Base-by-base conservation (phyloP, 92 coral and sea anemone genomes). In the Phenganax stokvisi region DNA sequence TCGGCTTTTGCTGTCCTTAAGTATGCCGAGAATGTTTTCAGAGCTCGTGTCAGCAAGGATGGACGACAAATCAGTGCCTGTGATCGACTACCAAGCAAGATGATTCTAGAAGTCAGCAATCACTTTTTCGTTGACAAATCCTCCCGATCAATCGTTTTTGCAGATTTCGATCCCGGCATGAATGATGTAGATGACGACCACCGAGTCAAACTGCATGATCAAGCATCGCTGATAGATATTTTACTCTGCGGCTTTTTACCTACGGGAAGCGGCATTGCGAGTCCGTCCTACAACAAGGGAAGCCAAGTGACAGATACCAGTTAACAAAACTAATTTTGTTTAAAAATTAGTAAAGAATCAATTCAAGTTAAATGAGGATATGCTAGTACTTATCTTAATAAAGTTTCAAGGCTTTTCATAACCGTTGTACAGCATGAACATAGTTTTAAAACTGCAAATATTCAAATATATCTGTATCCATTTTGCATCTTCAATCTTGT, bases 201-300 rank as follows among this genome's bases (percentile, higher is more conserved):
- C 29, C 16, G 20, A 15, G 68, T 62, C 15, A 62, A 62, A 62
- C 27, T 62, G 9, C 25, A 20, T 20, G 25, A 62, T 15, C 75
- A 70, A 59, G 25, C 65, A 13, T 20, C n/a, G 65, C 65, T 13
- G 65, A 59, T 20, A 59, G 65, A 37, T 70, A 70, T 51, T 70
- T 70, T 52, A 70, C 54, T 12, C 75, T 70, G 2, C 65, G 65
- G 25, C 65, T 59, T 13, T 70, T 70, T 54, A 70, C 54, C 1
- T 70, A 70, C 75, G 75, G 75, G 13, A 70, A 70, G 56, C 75
- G 56, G 15, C 56, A 70, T 51, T 31, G 75, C 75, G 54, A 70
- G 17, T 9, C 54, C 5, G 75, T 70, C 75, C 54, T 70, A 31
- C 13, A 12, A 70, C 17, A 27, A 70, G 75, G 75, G 25, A 31